These are phyloP conservation scores for Platycheirus rosarum DNA, from an alignment of 2,888 invertebrate species.

Conservation along the genomic window DNA sequence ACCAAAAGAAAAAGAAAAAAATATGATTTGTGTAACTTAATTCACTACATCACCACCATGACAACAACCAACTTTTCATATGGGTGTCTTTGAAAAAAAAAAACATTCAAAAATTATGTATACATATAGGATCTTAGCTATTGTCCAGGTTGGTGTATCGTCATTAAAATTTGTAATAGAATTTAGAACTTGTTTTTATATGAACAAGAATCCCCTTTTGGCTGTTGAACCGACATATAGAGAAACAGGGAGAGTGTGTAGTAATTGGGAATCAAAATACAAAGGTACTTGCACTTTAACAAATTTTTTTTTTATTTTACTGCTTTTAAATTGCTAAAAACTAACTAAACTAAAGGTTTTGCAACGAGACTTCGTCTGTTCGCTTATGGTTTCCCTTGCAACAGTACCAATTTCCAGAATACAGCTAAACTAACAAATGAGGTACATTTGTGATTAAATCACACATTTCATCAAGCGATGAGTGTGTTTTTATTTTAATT, in stretches of 20 bases:
- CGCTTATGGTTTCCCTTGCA: slow-evolving; percentile 48
- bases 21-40: no score
- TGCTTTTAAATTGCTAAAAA: slow-evolving; percentile 32
- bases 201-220: slow-evolving; percentile 32
- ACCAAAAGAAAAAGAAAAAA: no score
- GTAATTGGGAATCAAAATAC: slow-evolving; percentile 34
- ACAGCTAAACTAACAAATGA: slow-evolving; percentile 52
- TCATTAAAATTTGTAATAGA: slow-evolving; percentile 42
- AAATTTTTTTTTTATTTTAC: slow-evolving; percentile 41
- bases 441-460: slow-evolving; percentile 59
- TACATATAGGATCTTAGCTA: slow-evolving; percentile 61
- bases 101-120: slow-evolving; percentile 15
- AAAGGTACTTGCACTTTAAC: slow-evolving; percentile 63
- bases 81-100: slow-evolving; percentile 38
- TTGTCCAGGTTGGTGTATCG: slow-evolving; percentile 63
- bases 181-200: slow-evolving; percentile 48
- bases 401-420: slow-evolving; percentile 36
- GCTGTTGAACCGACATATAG: slow-evolving; percentile 47
- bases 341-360: slow-evolving; percentile 58
- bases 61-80: slow-evolving; percentile 29
- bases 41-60: slow-evolving; percentile 47
- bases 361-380: slow-evolving; percentile 46
- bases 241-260: slow-evolving; percentile 42
- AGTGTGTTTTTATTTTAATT: slow-evolving; percentile 47
- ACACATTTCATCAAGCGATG: slow-evolving; percentile 53